phyloP scores from a whole-genome alignment of 2,797 vertebrate species.

The Delichon dasypus region DNA sequence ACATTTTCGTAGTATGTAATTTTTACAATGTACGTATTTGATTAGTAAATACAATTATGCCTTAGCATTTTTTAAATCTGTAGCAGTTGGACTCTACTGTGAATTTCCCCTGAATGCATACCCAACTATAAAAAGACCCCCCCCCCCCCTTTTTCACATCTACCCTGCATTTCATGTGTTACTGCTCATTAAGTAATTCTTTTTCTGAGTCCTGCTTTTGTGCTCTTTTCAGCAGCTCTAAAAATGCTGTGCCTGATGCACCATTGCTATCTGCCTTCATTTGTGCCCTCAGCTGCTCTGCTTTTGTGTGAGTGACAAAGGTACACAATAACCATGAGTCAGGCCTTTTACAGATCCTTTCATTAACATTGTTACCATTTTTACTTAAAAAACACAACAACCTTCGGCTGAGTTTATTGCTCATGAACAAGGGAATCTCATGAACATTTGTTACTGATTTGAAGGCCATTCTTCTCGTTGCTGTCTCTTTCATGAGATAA shows the following conservation, averaged over 20 bases:
- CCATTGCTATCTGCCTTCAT: background rate
- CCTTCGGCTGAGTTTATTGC: background rate
- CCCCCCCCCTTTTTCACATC: background rate
- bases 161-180: background rate
- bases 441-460: background rate
- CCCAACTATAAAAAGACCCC: background rate
- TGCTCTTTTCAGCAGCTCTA: background rate
- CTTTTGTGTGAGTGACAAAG: background rate
- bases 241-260: background rate
- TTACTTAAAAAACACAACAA: background rate
- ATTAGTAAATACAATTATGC: background rate
- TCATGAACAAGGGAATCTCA: background rate
- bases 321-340: background rate
- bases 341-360: background rate
- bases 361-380: background rate
- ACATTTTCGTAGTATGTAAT: background rate
- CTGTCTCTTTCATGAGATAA: background rate
- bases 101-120: background rate
- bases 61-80: background rate
- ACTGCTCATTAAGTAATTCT: background rate
- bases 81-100: background rate
- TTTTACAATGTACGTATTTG: background rate
- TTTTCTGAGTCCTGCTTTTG: background rate
- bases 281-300: background rate
- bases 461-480: background rate